Evolutionary conservation across 2,113 vertebrate species (phyloP).

Genomic region (Illadopsis cleaveri): DNA sequence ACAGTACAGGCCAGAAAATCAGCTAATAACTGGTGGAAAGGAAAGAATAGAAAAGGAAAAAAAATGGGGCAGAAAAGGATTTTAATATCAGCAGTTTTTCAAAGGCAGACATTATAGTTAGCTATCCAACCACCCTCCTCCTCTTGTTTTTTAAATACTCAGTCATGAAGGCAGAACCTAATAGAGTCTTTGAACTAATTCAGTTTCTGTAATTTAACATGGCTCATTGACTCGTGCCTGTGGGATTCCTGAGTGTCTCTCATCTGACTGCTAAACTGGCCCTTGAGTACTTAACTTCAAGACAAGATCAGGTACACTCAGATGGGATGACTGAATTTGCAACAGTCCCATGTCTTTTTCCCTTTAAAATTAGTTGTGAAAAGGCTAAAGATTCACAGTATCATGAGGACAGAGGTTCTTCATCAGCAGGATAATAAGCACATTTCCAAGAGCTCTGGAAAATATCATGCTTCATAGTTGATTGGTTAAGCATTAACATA

Average conservation of each 20-base stretch:
- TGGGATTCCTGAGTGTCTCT: not conserved
- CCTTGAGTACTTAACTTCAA: not conserved
- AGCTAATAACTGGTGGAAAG: not conserved
- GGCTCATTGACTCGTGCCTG: not conserved
- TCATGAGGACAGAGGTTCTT: not conserved
- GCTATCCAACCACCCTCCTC: not conserved
- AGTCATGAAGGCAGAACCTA: not conserved
- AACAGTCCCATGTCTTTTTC: not conserved
- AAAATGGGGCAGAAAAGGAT: not conserved
- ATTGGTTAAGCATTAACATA: not conserved
- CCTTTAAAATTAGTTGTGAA: not conserved
- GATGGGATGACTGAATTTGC: not conserved
- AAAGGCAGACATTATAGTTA: not conserved
- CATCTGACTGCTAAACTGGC: not conserved
- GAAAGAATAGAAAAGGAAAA: not conserved
- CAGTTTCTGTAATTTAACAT: slow-evolving; percentile 36
- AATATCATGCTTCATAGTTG: not conserved
- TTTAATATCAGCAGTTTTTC: not conserved
- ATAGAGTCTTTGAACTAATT: slow-evolving; percentile 21
- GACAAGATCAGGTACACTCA: not conserved
- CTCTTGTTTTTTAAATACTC: not conserved
- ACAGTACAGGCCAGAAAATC: not conserved
- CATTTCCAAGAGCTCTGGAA: not conserved
- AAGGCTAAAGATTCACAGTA: not conserved
- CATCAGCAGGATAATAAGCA: not conserved